A percentile compares a stretch with the other conserved stretches of the same genome.
Evolutionary conservation across 2,797 vertebrate genomes (phyloP).

Genomic region (Acanthopagrus latus): DNA sequence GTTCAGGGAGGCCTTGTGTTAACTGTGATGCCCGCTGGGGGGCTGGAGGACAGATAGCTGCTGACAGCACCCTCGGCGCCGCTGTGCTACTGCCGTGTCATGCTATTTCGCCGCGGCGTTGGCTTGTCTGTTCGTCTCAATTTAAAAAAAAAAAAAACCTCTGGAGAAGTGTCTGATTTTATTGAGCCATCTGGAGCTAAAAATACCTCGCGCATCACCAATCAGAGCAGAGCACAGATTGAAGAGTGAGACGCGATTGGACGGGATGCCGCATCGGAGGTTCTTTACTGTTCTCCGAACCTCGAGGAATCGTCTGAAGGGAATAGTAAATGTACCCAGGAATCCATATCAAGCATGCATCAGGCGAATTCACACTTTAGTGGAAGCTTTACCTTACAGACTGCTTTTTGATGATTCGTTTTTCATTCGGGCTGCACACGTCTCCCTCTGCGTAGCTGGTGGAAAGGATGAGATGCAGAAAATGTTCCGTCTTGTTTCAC

Average conservation of each 20-base stretch:
- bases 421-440: slow-evolving; percentile 11
- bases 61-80: slow-evolving; percentile 75
- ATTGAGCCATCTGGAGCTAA: slow-evolving; percentile 64
- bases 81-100: slow-evolving; percentile 78
- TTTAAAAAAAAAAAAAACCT: slow-evolving; percentile 58
- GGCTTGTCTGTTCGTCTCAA: slow-evolving; percentile 74
- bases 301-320: neutral
- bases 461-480: neutral
- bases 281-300: slow-evolving; percentile 7
- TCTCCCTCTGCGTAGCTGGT: neutral
- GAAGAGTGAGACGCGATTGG: slow-evolving; percentile 54
- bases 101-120: slow-evolving; percentile 61
- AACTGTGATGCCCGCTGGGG: slow-evolving; percentile 61
- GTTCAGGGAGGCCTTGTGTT: slow-evolving; percentile 50
- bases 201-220: slow-evolving; percentile 63
- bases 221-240: slow-evolving; percentile 48
- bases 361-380: neutral
- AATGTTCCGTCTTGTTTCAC: neutral
- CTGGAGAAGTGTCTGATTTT: slow-evolving; percentile 63
- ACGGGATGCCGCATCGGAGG: slow-evolving; percentile 18
- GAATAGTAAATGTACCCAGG: neutral
- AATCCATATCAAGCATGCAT: too few relatives aligned
- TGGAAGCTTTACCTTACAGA: neutral
- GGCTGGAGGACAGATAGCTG: slow-evolving; percentile 72
- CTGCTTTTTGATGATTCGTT: neutral